Base-by-base conservation (phyloP, 2,113 vertebrate species). In the Tringa solitaria region DNA sequence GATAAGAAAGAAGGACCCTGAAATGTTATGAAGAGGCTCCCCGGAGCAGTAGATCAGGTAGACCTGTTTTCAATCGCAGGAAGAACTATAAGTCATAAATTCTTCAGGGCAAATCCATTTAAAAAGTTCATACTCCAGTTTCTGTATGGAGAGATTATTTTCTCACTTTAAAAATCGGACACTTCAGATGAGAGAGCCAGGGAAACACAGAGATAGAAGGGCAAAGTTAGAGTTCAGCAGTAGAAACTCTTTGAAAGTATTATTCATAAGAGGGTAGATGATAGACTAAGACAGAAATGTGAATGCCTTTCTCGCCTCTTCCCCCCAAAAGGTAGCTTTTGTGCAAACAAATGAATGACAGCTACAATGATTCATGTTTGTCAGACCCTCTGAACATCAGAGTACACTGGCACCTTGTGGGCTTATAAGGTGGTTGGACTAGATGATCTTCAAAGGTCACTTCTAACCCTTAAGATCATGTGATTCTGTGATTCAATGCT, bases 341-440 rank as follows among this genome's bases (percentile, higher is more conserved):
- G 17, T 72, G 43, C 80, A 46, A 43, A 46, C 4, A 12, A 35
- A 37, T 7, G 33, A 43, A 33, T 26, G 43, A 45, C 1, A 16
- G 10, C 35, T 35, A 13, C 21, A 54, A n/a, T 30, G 61, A 60
- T 28, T 76, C 22, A 20, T 0, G 0, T 37, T 59, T 64, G 8
- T 30, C 53, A 68, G 32, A 46, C 8, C 39, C 26, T 10, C 28
- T 37, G 76, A 72, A 59, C 24, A 18, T 45, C 30, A 41, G 48
- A 23, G 26, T n/a, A 11, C 1, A 0, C 7, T 14, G 33, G 32
- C 16, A 20, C 17, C 26, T 68, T 28, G 9, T 37, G 67, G 35
- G 27, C 43, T 84, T 65, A 32, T 33, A 23, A 23, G 13, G 57
- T 7, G n/a, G 23, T 61, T 61, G n/a, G 23, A 37, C 14, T 37